Base-by-base conservation (phyloP, 2,888 invertebrate genomes). In the Microplitis deprimator region DNA sequence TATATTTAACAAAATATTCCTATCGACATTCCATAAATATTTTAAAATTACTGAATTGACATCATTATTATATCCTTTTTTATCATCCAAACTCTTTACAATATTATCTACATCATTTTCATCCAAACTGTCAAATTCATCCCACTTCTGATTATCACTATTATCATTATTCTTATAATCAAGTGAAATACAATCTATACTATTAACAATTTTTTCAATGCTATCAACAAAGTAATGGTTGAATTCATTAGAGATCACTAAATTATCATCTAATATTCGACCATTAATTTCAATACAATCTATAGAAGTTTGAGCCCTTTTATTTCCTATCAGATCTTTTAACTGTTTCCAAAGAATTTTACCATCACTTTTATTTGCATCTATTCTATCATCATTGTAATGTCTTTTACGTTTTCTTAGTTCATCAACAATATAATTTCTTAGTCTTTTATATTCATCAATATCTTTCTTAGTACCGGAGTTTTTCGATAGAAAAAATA, bases 51-150 rank as follows among this genome's bases (percentile, higher is more conserved):
- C 50, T 16, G 73, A 16, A 10, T 62, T 73, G 8, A 67, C 29
- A 38, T 39, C 64, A 13, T 64, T 39, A 61, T 29, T 62, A 2
- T 41, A 38, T 50, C 68, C 68, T 50, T 74, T 74, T 67, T 41
- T 68, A 67, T 68, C n/a, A 67, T 29, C 74, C 8, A 74, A 39
- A 17, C 70, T 69, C 17, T 8, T 39, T 69, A 69, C 20, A 6
- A 73, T 65, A 16, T 71, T 71, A 29, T 41, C 59, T 17, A 73
- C 4, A 38, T 73, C 41, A 17, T 65, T 59, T 41, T 65, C 59
- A 39, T 64, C 59, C 10, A 65, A 1, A 41, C 59, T 41, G 7
- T 62, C 50, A 50, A 50, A 62, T 62, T 17, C 7, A 62, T 62
- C 7, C 8, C 29, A 65, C 13, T 65, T 65, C 13, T 29, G 8